Evolutionary conservation across 2,113 vertebrate species (phyloP).

Genomic region (Aegithalos caudatus): DNA sequence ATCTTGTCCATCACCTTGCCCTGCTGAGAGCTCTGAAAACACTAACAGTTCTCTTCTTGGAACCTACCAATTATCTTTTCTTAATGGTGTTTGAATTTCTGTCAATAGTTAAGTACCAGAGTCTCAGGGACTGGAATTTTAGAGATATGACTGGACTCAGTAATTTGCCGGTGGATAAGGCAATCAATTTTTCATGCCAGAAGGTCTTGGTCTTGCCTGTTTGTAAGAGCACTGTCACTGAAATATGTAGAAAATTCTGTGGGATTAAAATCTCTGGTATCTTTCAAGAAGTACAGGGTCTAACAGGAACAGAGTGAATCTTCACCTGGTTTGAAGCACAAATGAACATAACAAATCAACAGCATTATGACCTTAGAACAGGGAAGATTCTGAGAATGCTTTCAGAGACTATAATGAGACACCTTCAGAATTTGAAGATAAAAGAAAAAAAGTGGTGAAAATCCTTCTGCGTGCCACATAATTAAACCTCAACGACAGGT

Average conservation of each 20-base stretch:
- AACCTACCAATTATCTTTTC: not conserved
- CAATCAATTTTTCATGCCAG: not conserved
- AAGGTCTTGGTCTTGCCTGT: not conserved
- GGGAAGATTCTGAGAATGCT: not conserved
- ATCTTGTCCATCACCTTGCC: not conserved
- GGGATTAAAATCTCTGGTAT: not conserved
- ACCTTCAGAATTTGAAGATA: not conserved
- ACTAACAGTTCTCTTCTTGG: not conserved
- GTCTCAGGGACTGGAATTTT: not conserved
- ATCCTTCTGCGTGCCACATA: not conserved
- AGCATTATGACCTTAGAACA: not conserved
- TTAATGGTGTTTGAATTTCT: not conserved
- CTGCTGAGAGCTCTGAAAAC: not conserved
- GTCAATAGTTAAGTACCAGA: not conserved
- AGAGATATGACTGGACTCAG: not conserved
- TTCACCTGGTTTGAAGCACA: not conserved
- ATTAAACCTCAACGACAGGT: not conserved
- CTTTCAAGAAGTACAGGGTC: not conserved
- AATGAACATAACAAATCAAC: not conserved
- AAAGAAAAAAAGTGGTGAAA: not conserved
- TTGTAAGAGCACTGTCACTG: not conserved
- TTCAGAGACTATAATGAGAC: not conserved
- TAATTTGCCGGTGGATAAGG: not conserved
- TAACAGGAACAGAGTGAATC: not conserved
- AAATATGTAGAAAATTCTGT: not conserved